Percentiles rank a stretch among this genome's conserved stretches.
These are phyloP conservation scores for Gortyna flavago DNA, from an alignment of 2,888 invertebrate species.

Conservation along the genomic window DNA sequence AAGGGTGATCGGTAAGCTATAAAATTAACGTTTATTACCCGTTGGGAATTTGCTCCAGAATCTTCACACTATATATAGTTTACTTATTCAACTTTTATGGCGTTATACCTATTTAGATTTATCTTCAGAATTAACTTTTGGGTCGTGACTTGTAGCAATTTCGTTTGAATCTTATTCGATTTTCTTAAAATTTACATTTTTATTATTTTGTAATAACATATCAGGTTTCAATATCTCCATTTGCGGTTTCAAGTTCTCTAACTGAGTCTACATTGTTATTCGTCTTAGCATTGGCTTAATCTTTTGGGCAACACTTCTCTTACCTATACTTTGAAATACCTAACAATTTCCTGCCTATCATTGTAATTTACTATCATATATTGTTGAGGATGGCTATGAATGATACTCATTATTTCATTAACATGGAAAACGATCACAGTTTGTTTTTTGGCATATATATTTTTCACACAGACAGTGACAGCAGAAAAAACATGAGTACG, in stretches of 20 bases:
- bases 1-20: constrained; percentile 36
- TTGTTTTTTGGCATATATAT: too few species aligned
- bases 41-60: constrained; percentile 37
- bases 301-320: not conserved
- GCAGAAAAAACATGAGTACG: too few species aligned
- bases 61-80: constrained; percentile 33
- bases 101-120: not conserved
- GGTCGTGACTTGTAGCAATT: not conserved
- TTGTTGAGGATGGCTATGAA: too few species aligned
- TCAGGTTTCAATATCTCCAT: not conserved
- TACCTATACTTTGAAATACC: too few species aligned
- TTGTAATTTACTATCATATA: not conserved
- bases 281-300: not conserved
- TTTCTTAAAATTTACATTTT: not conserved
- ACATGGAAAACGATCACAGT: too few species aligned
- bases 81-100: constrained; percentile 26
- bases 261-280: not conserved
- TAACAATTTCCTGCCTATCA: not conserved
- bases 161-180: not conserved
- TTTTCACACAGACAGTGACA: too few species aligned
- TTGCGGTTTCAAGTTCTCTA: not conserved
- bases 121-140: not conserved
- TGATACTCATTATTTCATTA: too few species aligned
- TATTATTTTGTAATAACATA: not conserved
- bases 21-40: constrained; percentile 53